phyloP scores from a whole-genome alignment of 1,140 invertebrate species.

The Drosophila elegans region DNA sequence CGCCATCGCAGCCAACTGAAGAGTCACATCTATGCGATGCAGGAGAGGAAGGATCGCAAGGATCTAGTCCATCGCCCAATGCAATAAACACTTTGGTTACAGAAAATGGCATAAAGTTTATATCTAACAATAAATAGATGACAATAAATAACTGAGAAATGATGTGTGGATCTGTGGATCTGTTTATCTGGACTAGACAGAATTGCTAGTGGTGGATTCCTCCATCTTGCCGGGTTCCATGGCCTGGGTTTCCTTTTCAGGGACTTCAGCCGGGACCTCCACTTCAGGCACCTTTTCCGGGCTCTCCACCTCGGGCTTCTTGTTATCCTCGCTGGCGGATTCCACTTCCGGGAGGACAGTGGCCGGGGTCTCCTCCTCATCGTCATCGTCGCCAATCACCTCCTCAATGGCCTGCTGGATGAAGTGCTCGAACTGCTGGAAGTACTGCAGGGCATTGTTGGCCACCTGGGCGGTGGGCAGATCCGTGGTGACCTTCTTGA shows the following conservation, averaged over 20 bases:
- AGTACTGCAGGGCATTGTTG: slow-evolving; percentile 79
- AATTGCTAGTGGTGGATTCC: slow-evolving; percentile 38
- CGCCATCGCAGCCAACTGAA: slow-evolving; percentile 65
- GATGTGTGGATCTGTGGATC: slow-evolving; percentile 8
- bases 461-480: slow-evolving; percentile 80
- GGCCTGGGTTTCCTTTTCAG: slow-evolving; percentile 1
- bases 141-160: slow-evolving; percentile 63
- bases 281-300: slow-evolving; percentile 3
- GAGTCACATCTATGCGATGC: slow-evolving; percentile 52
- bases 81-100: background rate
- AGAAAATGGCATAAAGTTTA: slow-evolving; percentile 19
- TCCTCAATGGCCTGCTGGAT: slow-evolving; percentile 80
- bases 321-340: slow-evolving; percentile 19
- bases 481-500: slow-evolving; percentile 78
- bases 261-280: background rate
- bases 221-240: slow-evolving; percentile 14
- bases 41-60: slow-evolving; percentile 27
- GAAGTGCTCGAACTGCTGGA: slow-evolving; percentile 82
- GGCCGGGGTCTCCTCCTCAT: slow-evolving; percentile 63
- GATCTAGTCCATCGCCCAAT: background rate
- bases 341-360: slow-evolving; percentile 23
- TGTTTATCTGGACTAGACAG: slow-evolving; percentile 31
- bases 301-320: slow-evolving; percentile 45
- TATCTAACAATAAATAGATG: slow-evolving; percentile 70
- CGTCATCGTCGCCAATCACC: slow-evolving; percentile 75